Evolutionary conservation across 2,113 vertebrate species (phyloP), one percentile per base, ranked within the genome.

Genomic region (Cebidichthys violaceus): DNA sequence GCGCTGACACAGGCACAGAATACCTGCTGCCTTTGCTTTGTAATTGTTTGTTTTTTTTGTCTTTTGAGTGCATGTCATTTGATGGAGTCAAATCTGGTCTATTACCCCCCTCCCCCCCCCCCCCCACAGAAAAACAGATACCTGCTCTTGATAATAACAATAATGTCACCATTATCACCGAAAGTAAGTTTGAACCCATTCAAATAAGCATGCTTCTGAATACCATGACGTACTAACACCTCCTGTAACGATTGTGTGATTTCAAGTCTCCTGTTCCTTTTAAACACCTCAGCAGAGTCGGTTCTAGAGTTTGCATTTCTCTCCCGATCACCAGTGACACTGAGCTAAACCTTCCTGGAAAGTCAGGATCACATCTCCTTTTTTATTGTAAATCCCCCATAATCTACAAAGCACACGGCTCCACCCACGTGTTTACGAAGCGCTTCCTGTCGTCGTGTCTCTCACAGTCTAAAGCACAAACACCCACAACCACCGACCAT

Each of bases 401-500:
- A 68, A 45, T 70, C 55, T 61, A 3, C 33, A 8, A 55, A 22
- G 20, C 7, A 13, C 11, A 39, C 69, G 35, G 31, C 61, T 69
- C 6, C 27, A 20, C 0, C 9, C 41, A 55, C 75, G 37, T 69
- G 41, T 70, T 11, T 10, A 22, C 29, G n/a, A 18, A 43, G 20
- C 59, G 70, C 39, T 74, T 29, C 15, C 43, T 52, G 15, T 68
- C 14, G 39, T 70, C 57, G 82, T 35, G 43, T 67, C 52, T 37
- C 52, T 69, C n/a, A 82, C 84, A 84, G 92, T 90, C 80, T n/a
- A 4, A 92, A 90, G 88, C 90, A 91, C 89, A 70, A 90, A 77
- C 82, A 87, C 54, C 18, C 39, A 61, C 27, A n/a, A n/a, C n/a
- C n/a, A n/a, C n/a, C n/a, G n/a, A n/a, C n/a, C n/a, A 59, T 0